phyloP scores from a whole-genome alignment of 1,140 invertebrate species.

The Lepeophtheirus salmonis region DNA sequence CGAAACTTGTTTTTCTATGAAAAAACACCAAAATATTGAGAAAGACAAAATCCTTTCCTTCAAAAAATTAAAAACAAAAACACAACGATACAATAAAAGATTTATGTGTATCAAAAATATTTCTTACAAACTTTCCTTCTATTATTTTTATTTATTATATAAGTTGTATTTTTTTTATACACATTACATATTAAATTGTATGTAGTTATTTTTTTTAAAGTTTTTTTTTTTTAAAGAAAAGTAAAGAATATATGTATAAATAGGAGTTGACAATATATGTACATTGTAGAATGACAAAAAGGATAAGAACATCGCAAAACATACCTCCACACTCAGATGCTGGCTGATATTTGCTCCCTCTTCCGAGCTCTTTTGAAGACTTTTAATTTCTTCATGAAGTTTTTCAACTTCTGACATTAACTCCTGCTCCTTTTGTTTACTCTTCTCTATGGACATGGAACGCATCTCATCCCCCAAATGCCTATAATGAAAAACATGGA shows the following conservation, averaged over 20 bases:
- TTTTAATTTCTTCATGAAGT: conserved; percentile 5
- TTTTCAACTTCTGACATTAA: not conserved
- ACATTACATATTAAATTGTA: too few relatives aligned
- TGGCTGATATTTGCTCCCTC: conserved; percentile 2
- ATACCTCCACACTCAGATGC: conserved; percentile 1
- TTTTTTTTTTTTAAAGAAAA: too few relatives aligned
- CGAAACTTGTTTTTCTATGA: too few relatives aligned
- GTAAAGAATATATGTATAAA: not conserved
- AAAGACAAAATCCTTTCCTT: too few relatives aligned
- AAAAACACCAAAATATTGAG: too few relatives aligned
- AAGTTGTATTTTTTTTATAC: too few relatives aligned
- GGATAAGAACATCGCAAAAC: not conserved
- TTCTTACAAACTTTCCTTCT: too few relatives aligned
- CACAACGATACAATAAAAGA: too few relatives aligned
- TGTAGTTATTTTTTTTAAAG: too few relatives aligned
- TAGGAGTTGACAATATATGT: not conserved
- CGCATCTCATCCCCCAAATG: conserved; percentile 7
- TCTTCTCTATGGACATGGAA: conserved; percentile 6
- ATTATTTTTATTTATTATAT: too few relatives aligned
- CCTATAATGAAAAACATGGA: not conserved
- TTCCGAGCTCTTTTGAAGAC: conserved; percentile 2
- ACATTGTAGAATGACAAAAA: not conserved
- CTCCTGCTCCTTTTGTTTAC: not conserved
- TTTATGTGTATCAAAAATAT: too few relatives aligned
- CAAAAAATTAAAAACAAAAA: too few relatives aligned